phyloP scores from a whole-genome alignment of 2,888 invertebrate species.

The Tinea trinotella region DNA sequence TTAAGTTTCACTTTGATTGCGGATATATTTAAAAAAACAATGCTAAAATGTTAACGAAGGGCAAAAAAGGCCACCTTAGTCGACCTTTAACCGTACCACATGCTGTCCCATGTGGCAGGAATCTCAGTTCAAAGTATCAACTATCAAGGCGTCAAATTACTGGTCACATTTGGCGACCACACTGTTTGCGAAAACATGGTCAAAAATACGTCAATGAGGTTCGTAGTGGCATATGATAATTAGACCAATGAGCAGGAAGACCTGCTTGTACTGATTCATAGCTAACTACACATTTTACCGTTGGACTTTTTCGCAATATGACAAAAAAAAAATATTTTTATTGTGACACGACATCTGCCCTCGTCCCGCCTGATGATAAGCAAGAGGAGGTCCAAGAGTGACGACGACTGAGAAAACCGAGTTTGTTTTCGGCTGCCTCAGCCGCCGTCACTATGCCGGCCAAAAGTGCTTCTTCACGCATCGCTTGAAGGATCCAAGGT shows the following conservation, averaged over 20 bases:
- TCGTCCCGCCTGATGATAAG: too few relatives aligned
- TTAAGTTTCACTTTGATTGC: too few relatives aligned
- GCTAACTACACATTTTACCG: constrained; percentile 19
- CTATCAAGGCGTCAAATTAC: constrained; percentile 47
- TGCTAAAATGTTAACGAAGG: not conserved
- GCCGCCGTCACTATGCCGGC: too few relatives aligned
- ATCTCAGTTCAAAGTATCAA: constrained; percentile 46
- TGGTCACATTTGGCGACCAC: constrained; percentile 48
- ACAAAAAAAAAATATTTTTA: too few relatives aligned
- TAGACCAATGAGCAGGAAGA: constrained; percentile 34
- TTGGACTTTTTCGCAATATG: too few relatives aligned
- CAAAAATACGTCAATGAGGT: constrained; percentile 51
- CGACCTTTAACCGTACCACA: constrained; percentile 57
- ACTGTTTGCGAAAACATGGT: constrained; percentile 31
- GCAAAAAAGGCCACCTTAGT: constrained; percentile 55
- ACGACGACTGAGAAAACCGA: too few relatives aligned
- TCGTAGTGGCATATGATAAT: constrained; percentile 32
- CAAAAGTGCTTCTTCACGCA: too few relatives aligned
- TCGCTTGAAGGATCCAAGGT: too few relatives aligned
- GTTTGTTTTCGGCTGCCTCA: too few relatives aligned
- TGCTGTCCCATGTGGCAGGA: constrained; percentile 36
- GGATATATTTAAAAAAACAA: too few relatives aligned
- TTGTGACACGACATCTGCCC: too few relatives aligned
- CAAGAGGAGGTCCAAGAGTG: too few relatives aligned
- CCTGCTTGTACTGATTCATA: constrained; percentile 32